Base-by-base conservation (phyloP, 2,888 invertebrate species). In the Maniola hyperantus region DNA sequence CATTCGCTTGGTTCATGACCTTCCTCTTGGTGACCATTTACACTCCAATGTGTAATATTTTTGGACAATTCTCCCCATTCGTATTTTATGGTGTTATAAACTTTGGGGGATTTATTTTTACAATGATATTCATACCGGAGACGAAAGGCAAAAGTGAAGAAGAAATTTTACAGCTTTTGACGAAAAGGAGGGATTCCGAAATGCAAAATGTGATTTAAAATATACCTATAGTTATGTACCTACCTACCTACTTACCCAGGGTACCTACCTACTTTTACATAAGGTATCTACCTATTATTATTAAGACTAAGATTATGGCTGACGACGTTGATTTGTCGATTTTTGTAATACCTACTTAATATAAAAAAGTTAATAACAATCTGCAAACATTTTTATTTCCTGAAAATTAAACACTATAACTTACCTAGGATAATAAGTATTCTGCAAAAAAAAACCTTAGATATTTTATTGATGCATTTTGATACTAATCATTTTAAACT, bases 111-210 rank as follows among this genome's bases (percentile, higher is more conserved):
- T 76, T 78, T 10, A 39, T 86, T 34, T 81, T 86, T 8, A 76
- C 79, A 10, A 62, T 83, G 8, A 55, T 84, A 26, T 76, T 80
- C 36, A 72, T 89, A 5, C 86, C 88, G 0, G 90, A 91, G 71
- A 89, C 89, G 0, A 88, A 81, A 70, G 85, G 84, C 1, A 83
- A 81, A 72, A 80, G 77, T 44, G 78, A 85, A 34, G 83, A 86
- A 51, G 77, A 83, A 65, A 86, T 88, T 46, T 13, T 33, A 46
- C 44, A 13, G 15, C 44, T 63, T n/a, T 55, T 63, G 15, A 20
- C 53, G 26, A 61, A 36, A 55, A n/a, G 13, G 33, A 36, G 42
- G 42, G 15, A 50, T 55, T 15, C 11, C 5, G 34, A 36, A 48
- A 36, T 64, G 4, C 8, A 36, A 48, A 26, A 20, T 53, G 20